Evolutionary conservation across 2,888 invertebrate species (phyloP).

Genomic region (Xylophagus ater): DNA sequence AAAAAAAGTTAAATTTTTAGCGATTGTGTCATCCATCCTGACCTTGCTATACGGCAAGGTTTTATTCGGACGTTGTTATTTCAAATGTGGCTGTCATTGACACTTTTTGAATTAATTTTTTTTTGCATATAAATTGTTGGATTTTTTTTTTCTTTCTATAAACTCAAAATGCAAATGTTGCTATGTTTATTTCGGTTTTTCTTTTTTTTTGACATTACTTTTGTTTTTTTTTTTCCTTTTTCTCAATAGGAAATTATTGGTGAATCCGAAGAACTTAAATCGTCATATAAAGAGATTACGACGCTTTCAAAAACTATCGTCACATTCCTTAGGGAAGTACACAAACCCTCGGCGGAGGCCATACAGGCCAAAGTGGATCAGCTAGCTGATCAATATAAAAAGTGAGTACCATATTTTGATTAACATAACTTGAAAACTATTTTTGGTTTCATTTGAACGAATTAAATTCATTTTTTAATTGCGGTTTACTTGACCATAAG

Average conservation of each 20-base stretch:
- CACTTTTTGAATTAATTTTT: no score
- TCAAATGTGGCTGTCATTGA: no score
- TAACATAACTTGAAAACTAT: no score
- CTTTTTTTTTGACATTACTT: constrained; percentile 6
- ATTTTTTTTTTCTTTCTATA: neutral
- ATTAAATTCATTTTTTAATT: no score
- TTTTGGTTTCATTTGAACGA: no score
- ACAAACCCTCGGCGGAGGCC: constrained; percentile 55
- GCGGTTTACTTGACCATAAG: neutral
- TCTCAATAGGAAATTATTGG: constrained; percentile 60
- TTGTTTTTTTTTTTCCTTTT: constrained; percentile 24
- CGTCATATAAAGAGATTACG: constrained; percentile 55
- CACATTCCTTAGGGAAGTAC: constrained; percentile 55
- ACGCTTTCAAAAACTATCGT: constrained; percentile 59
- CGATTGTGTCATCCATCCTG: constrained; percentile 15
- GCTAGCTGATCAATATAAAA: constrained; percentile 55
- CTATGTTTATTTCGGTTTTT: neutral
- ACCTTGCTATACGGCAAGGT: no score
- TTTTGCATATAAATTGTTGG: no score
- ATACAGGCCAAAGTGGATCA: constrained; percentile 59
- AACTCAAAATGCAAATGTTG: no score
- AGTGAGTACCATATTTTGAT: constrained; percentile 40
- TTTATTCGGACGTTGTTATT: no score
- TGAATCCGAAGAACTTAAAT: constrained; percentile 59
- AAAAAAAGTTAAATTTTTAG: constrained; percentile 6